phyloP scores from a whole-genome alignment of 2,888 invertebrate genomes.

The Lepidocyrtoides sp. region DNA sequence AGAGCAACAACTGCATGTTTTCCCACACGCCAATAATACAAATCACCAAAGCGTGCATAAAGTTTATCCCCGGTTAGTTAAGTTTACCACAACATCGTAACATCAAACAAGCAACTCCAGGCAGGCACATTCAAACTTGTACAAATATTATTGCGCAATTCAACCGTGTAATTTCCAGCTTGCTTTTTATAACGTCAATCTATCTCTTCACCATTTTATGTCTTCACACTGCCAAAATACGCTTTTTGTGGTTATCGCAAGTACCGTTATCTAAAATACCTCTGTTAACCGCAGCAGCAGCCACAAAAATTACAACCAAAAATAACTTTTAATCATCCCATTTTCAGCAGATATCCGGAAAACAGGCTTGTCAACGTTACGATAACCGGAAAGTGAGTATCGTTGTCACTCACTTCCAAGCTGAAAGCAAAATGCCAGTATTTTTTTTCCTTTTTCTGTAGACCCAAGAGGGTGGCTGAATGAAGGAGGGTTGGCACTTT shows the following conservation, averaged over 20 bases:
- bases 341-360: too few species aligned
- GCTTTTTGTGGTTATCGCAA: too few species aligned
- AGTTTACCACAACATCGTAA: constrained; percentile 34
- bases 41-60: constrained; percentile 16
- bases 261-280: too few species aligned
- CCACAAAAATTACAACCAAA: too few species aligned
- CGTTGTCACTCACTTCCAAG: constrained; percentile 4
- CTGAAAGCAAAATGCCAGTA: too few species aligned
- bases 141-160: constrained; percentile 83
- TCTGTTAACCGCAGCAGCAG: too few species aligned
- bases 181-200: constrained; percentile 68
- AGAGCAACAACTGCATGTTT: background rate
- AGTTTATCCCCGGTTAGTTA: constrained; percentile 38
- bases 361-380: constrained; percentile 6
- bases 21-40: constrained; percentile 42
- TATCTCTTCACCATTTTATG: too few species aligned
- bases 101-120: background rate
- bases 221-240: background rate
- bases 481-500: constrained; percentile 43
- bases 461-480: background rate
- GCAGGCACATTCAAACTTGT: constrained; percentile 56
- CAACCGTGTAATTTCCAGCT: constrained; percentile 81
- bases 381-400: background rate
- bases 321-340: too few species aligned
- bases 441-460: too few species aligned